Base-by-base conservation (phyloP, 2,113 vertebrate species). In the Dasypus novemcinctus region DNA sequence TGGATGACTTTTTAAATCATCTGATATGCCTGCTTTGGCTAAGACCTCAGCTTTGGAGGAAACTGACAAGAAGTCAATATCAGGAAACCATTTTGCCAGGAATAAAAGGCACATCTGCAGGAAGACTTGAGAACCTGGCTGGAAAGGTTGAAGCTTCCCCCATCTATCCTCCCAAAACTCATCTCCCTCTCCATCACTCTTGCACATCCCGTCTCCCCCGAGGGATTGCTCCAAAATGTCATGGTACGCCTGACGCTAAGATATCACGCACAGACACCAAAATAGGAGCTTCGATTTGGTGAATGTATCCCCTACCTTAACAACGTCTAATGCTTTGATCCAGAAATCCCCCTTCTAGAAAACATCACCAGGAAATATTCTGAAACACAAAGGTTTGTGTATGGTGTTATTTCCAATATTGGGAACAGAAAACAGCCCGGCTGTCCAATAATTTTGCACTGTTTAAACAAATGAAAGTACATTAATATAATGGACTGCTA, bases 1-100 rank as follows among this genome's bases (percentile, higher is more conserved):
- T 10, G 31, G 14, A 54, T 59, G 63, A 64, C 46, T 49, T 71
- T 38, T 76, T 6, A 92, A 94, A 27, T 52, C 12, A 49, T 43
- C 8, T 54, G 61, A 78, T n/a, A 7, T 52, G 20, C 33, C 89
- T 78, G 17, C 59, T 83, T 87, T 90, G n/a, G 54, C 41, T 74
- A 52, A 87, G 31, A 33, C 25, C 31, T 15, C 46, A 18, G 4
- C 38, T 9, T 11, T 46, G 11, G 68, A 90, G 20, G 54, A 36
- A 87, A 74, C 23, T 46, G 23, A 86, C 36, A 83, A 57, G 74
- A 93, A 88, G n/a, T 21, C 76, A 69, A 59, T 66, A 81, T 95
- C 84, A 86, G 84, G 38, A 92, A 95, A 64, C 74, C n/a, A 1
- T 66, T 75, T 33, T 49, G 5, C 78, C 61, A 43, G 61, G 23